These are phyloP conservation scores for Rhopilema esculentum DNA, from an alignment of 30 jellyfish, hydroid and myxozoan species.

Conservation along the genomic window DNA sequence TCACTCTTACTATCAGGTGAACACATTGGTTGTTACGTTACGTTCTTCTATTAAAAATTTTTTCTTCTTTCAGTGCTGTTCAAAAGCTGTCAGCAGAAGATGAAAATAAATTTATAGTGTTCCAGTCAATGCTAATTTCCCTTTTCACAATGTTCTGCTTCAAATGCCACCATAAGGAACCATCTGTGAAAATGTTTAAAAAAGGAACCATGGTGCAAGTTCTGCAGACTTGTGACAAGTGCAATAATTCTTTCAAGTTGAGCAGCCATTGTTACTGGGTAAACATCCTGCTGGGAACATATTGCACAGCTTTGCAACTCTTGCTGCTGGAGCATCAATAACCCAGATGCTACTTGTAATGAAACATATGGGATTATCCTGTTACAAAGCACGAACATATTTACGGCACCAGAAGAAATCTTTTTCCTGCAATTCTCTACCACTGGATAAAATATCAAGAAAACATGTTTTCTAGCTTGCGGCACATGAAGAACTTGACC, in stretches of 20 bases:
- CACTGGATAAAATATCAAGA: constrained; percentile 8
- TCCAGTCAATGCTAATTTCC: constrained; percentile 15
- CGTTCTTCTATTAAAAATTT: background rate
- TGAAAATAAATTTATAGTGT: constrained; percentile 5
- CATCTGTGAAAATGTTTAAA: constrained; percentile 2
- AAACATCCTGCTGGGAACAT: constrained; percentile 30
- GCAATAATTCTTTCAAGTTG: constrained; percentile 17
- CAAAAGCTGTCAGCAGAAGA: background rate
- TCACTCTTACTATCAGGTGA: background rate
- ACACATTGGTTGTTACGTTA: background rate
- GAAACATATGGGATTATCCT: constrained; percentile 27
- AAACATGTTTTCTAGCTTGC: background rate
- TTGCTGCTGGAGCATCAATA: constrained; percentile 34
- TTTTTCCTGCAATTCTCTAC: constrained; percentile 32
- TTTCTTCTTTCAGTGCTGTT: background rate
- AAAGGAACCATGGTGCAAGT: constrained; percentile 40
- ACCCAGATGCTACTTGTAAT: constrained; percentile 26
- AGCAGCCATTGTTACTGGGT: constrained; percentile 22
- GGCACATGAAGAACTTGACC: constrained; percentile 1
- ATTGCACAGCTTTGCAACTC: constrained; percentile 23
- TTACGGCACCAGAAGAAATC: constrained; percentile 37
- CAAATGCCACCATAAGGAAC: constrained; percentile 13
- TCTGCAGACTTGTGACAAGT: constrained; percentile 4
- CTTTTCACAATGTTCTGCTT: constrained; percentile 42
- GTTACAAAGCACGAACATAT: constrained; percentile 15